phyloP scores from a whole-genome alignment of 2,888 invertebrate species.

The Eretmocerus hayati region DNA sequence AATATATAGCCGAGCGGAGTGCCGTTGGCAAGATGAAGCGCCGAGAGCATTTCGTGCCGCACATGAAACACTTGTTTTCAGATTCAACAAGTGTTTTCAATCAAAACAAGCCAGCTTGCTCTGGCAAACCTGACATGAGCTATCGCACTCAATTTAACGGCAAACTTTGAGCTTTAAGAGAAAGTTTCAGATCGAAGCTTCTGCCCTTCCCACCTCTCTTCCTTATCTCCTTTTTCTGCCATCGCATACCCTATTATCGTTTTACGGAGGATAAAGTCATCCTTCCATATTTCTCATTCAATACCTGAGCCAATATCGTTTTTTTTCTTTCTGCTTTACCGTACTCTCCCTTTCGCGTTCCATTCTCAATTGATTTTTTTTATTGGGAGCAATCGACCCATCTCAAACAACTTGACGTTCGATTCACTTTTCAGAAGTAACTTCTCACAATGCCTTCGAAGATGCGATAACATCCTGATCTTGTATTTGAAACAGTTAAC shows the following conservation, averaged over 20 bases:
- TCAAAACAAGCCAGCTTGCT: slow-evolving; percentile 9
- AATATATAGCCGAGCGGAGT: too few relatives aligned
- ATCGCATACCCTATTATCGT: neutral
- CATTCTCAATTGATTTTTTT: too few relatives aligned
- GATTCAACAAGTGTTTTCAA: slow-evolving; percentile 21
- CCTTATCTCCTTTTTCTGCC: neutral
- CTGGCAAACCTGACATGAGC: slow-evolving; percentile 15
- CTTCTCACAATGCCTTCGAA: too few relatives aligned
- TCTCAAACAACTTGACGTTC: too few relatives aligned
- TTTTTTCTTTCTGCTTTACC: neutral
- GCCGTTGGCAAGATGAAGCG: too few relatives aligned
- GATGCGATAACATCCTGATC: too few relatives aligned
- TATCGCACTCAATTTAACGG: slow-evolving; percentile 17
- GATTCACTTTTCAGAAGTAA: too few relatives aligned
- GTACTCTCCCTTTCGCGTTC: too few relatives aligned
- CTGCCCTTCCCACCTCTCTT: neutral
- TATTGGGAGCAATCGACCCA: too few relatives aligned
- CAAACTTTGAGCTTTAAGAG: slow-evolving; percentile 9
- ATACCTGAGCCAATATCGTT: too few relatives aligned
- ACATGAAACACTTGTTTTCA: slow-evolving; percentile 9
- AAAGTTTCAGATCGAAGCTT: slow-evolving; percentile 15
- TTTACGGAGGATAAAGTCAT: neutral
- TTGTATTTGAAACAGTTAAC: too few relatives aligned
- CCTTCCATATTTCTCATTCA: neutral
- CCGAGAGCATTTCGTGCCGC: too few relatives aligned